Base-by-base conservation (phyloP, 2,113 vertebrate species). In the Xiphophorus hellerii region DNA sequence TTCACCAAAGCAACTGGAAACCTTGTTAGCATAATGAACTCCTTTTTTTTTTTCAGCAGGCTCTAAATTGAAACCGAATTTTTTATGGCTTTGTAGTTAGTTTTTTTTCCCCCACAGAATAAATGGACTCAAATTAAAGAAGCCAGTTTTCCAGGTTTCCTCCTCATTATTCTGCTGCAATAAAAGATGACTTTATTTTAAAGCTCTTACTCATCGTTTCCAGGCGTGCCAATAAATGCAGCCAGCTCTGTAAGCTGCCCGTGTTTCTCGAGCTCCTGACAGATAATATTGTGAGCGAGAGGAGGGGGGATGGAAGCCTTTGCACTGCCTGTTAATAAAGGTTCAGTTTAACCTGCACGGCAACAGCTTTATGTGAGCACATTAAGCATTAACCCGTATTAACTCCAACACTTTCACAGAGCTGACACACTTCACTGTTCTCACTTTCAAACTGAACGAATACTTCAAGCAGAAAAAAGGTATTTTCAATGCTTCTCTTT, bases 311-410 rank as follows among this genome's bases (percentile, higher is more conserved):
- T 30, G 30, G 29, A 74, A 75, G 68, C 63, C 77, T 72, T 48
- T 15, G 29, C 33, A 51, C 27, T n/a, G 63, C 48, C 73, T 71
- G 80, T 73, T 87, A 71, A 83, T 88, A 81, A 77, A 88, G 86
- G 85, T 91, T 85, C 64, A 48, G 62, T 87, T 88, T 75, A 84
- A 88, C 84, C 79, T 66, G 76, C 37, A 8, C 25, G 75, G 31
- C 72, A 76, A 86, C 84, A 84, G 76, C 81, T 84, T 70, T 82
- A 78, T 77, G 69, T 82, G 79, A 83, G 83, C 64, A 17, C 88
- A 86, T 89, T 81, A 83, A 71, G 80, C 89, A 90, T 91, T 90
- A 88, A 91, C 84, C 77, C 71, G 35, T 84, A 87, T 93, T 90
- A 88, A 90, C 83, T 78, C 62, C n/a, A 27, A 29, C 76, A 65